phyloP scores from a whole-genome alignment of 2,888 invertebrate genomes.

The Drosophila koepferae region DNA sequence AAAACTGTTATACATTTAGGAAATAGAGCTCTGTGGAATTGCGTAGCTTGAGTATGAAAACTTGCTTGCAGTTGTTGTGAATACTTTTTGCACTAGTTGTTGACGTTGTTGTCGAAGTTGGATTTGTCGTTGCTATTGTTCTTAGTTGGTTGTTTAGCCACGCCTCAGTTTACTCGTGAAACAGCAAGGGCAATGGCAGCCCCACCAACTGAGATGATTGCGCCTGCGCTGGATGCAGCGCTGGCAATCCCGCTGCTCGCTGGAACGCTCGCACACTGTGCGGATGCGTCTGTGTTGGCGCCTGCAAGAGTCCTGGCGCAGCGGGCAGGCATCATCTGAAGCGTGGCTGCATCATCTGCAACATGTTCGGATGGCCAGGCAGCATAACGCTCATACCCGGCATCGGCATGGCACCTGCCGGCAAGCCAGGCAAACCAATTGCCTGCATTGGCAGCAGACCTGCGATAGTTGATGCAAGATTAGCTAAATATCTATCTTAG shows the following conservation, averaged over 20 bases:
- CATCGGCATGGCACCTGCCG: slow-evolving; percentile 80
- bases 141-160: slow-evolving; percentile 6
- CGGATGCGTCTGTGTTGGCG: slow-evolving; percentile 80
- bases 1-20: slow-evolving; percentile 78
- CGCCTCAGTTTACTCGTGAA: slow-evolving; percentile 72
- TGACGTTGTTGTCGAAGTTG: slow-evolving; percentile 27
- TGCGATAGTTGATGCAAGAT: slow-evolving; percentile 21
- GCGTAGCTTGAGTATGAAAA: slow-evolving; percentile 72
- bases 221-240: slow-evolving; percentile 68
- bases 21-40: slow-evolving; percentile 70
- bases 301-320: slow-evolving; percentile 86
- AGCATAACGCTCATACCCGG: slow-evolving; percentile 86
- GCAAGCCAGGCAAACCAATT: slow-evolving; percentile 80
- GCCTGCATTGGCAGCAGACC: slow-evolving; percentile 84
- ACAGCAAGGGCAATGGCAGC: slow-evolving; percentile 83
- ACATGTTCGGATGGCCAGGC: slow-evolving; percentile 85
- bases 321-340: slow-evolving; percentile 90
- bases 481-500: not conserved
- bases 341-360: slow-evolving; percentile 92
- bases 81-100: slow-evolving; percentile 45
- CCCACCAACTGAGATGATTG: slow-evolving; percentile 81
- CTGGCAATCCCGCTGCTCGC: slow-evolving; percentile 69
- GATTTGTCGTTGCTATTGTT: slow-evolving; percentile 6
- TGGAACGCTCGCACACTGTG: slow-evolving; percentile 79
- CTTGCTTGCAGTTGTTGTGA: slow-evolving; percentile 64